A percentile compares a stretch with the other conserved stretches of the same genome.
phyloP scores from a whole-genome alignment of 1,140 invertebrate genomes.

The Drosophila santomea region DNA sequence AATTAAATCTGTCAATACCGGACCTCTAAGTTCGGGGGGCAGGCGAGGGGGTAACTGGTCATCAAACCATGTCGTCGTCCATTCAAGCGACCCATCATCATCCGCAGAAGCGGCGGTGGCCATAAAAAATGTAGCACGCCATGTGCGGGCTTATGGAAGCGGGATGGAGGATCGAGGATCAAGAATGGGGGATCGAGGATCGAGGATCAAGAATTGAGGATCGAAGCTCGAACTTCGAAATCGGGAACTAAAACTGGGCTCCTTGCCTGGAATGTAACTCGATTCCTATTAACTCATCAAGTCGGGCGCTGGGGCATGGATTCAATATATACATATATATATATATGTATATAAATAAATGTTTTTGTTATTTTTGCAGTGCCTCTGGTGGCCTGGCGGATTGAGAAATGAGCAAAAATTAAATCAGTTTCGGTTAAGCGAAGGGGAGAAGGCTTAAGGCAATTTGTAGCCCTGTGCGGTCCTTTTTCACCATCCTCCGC shows the following conservation, averaged over 20 bases:
- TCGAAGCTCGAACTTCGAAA: constrained; percentile 22
- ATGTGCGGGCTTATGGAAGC: constrained; percentile 52
- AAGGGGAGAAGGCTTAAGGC: constrained; percentile 62
- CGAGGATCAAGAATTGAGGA: constrained; percentile 15
- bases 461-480: constrained; percentile 82
- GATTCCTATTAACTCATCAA: constrained; percentile 85
- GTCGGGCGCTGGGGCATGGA: constrained; percentile 72
- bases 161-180: constrained; percentile 12
- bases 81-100: constrained; percentile 72
- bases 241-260: constrained; percentile 12
- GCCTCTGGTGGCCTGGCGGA: constrained; percentile 58
- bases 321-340: constrained; percentile 36
- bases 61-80: constrained; percentile 71
- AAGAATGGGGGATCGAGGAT: constrained; percentile 3
- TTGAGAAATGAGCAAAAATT: constrained; percentile 74
- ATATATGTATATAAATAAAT: constrained; percentile 9
- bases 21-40: constrained; percentile 26
- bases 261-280: constrained; percentile 82
- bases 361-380: constrained; percentile 30
- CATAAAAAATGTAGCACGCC: constrained; percentile 38
- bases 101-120: constrained; percentile 42
- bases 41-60: constrained; percentile 30
- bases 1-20: constrained; percentile 84
- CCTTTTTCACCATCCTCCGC: constrained; percentile 53
- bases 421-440: constrained; percentile 79